Base-by-base conservation (phyloP, 30 jellyfish, hydroid and myxozoan species). In the Hydra vulgaris region DNA sequence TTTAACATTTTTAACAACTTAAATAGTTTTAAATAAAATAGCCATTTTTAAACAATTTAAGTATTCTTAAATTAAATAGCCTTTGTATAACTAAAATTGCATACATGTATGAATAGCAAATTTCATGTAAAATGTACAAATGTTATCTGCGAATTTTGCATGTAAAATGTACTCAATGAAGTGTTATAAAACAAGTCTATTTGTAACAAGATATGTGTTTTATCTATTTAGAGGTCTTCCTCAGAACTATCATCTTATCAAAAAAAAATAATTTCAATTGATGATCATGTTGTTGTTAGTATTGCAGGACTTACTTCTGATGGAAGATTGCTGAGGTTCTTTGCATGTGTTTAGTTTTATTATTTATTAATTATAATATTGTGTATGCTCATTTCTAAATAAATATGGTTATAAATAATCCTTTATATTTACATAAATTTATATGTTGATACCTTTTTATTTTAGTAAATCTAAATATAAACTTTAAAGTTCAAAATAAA, bases 291-390 rank as follows among this genome's bases (percentile, higher is more conserved):
- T 21, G 99, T 93, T 16, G 96, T 89, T 72, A 85, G 99, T 54
- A 89, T 95, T 17, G 97, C 99, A 24, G 99, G 99, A 7, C 84
- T 95, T 21, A 95, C 97, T 8, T 95, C 99, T 15, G 99, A 95
- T 83, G 99, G 97, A 18, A 74, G 99, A 74, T 40, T 88, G 22
- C 74, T 95, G 12, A 84, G 99, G 99, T 95, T 78, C 1, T n/a
- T n/a, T n/a, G n/a, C n/a, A n/a, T n/a, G n/a, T n/a, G 77, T 17
- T 15, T 18, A n/a, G n/a, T n/a, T n/a, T n/a, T n/a, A n/a, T n/a
- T n/a, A 26, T 79, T 27, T 17, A 40, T 79, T 74, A 7, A 8
- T 80, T 18, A 88, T 12, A n/a, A n/a, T n/a, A n/a, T n/a, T n/a
- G n/a, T n/a, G n/a, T n/a, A n/a, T 23, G 55, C 12, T n/a, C 25